phyloP scores from a whole-genome alignment of 2,888 invertebrate species.

The Tenodera sinensis region DNA sequence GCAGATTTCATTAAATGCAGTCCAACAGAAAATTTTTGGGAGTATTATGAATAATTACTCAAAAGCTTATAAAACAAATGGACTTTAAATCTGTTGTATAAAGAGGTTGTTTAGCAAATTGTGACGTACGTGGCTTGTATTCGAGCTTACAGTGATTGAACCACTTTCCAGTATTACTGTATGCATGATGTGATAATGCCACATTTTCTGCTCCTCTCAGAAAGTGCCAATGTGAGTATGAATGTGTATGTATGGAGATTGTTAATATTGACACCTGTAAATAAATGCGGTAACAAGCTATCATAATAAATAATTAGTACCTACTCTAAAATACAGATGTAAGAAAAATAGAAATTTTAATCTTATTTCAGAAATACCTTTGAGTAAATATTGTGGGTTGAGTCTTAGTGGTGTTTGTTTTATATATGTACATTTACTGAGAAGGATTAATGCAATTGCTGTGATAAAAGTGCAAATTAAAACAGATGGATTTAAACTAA shows the following conservation, averaged over 20 bases:
- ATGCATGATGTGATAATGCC: slow-evolving; percentile 21
- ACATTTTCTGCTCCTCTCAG: slow-evolving; percentile 21
- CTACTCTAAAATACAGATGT: not conserved
- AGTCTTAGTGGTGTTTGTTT: slow-evolving; percentile 11
- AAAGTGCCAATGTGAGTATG: slow-evolving; percentile 26
- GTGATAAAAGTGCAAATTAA: slow-evolving; percentile 26
- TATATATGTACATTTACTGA: slow-evolving; percentile 6
- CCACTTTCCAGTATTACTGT: slow-evolving; percentile 28
- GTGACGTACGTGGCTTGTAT: slow-evolving; percentile 5
- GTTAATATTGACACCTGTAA: not conserved
- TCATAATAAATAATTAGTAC: not conserved
- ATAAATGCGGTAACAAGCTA: not conserved
- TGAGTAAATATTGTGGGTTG: not conserved
- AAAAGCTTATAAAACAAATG: not conserved
- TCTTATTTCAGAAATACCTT: not conserved
- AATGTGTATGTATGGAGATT: not conserved
- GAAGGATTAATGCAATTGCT: slow-evolving; percentile 21
- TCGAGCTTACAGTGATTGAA: not conserved
- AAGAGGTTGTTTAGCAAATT: not conserved
- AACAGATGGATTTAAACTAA: not conserved
- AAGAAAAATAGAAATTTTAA: not conserved
- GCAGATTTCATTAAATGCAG: not conserved
- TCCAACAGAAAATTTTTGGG: not conserved
- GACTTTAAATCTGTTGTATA: not conserved
- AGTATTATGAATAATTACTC: not conserved